These are phyloP conservation scores for Parus major DNA, from an alignment of 2,113 vertebrate species.

Conservation along the genomic window DNA sequence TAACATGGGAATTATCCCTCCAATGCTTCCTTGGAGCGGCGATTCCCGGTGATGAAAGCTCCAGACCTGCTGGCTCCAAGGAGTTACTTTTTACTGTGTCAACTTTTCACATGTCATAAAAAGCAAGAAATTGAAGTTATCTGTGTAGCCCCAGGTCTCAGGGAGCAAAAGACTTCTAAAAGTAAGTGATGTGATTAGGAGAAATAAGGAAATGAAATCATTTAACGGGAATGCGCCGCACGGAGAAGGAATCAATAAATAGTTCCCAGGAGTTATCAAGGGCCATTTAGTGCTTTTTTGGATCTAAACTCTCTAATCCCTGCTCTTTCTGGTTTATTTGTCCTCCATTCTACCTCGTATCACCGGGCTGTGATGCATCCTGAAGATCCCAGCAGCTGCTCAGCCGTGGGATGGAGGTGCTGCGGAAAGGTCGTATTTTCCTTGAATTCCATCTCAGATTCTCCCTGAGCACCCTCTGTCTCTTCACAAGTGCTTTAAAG, in stretches of 20 bases:
- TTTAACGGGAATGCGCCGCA: slow-evolving; percentile 6
- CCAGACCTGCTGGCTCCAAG: slow-evolving; percentile 66
- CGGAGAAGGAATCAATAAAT: slow-evolving; percentile 6
- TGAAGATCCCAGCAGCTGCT: slow-evolving; percentile 43
- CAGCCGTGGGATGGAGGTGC: neutral
- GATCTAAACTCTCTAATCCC: slow-evolving; percentile 21
- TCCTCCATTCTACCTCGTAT: neutral
- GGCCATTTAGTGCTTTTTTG: slow-evolving; percentile 1
- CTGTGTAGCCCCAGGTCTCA: neutral
- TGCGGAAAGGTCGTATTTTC: neutral
- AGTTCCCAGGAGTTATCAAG: slow-evolving; percentile 41
- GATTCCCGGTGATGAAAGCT: neutral
- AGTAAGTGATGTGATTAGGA: slow-evolving; percentile 23
- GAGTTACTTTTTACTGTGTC: slow-evolving; percentile 16
- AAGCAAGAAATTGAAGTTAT: neutral
- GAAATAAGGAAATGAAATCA: slow-evolving; percentile 51
- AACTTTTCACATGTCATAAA: slow-evolving; percentile 36
- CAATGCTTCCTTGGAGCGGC: neutral
- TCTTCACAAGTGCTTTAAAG: neutral
- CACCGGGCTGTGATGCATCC: neutral
- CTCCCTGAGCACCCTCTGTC: neutral
- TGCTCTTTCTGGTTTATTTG: slow-evolving; percentile 41
- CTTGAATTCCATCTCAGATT: neutral
- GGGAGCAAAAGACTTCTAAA: slow-evolving; percentile 37
- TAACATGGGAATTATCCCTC: neutral